Evolutionary conservation across 2,888 invertebrate genomes (phyloP).

Genomic region (Cabera pusaria): DNA sequence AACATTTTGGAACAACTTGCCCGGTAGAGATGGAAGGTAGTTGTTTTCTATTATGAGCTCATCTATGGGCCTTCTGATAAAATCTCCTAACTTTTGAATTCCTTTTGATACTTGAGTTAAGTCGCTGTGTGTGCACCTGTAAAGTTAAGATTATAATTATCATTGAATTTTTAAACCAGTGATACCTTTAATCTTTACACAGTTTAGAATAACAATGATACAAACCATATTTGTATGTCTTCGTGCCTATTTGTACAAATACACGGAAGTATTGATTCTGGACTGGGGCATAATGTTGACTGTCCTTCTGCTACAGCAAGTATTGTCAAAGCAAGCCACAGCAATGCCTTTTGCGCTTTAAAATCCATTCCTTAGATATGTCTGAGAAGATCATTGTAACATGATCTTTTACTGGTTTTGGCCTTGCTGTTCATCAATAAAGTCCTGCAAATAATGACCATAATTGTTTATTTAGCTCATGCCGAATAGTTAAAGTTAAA

Average conservation of each 20-base stretch:
- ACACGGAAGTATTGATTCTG: slow-evolving; percentile 91
- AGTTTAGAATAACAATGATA: slow-evolving; percentile 2
- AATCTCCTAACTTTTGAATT: slow-evolving; percentile 86
- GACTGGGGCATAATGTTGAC: slow-evolving; percentile 85
- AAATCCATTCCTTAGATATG: slow-evolving; percentile 67
- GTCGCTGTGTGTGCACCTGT: slow-evolving; percentile 96
- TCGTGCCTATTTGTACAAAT: slow-evolving; percentile 90
- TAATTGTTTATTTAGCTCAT: no score
- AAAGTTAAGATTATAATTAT: no score
- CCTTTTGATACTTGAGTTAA: slow-evolving; percentile 90
- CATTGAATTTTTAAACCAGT: no score
- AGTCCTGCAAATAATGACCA: no score
- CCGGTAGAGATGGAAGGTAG: slow-evolving; percentile 92
- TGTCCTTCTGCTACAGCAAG: slow-evolving; percentile 44
- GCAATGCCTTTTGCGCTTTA: slow-evolving; percentile 53
- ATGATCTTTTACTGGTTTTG: slow-evolving; percentile 32
- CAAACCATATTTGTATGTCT: slow-evolving; percentile 93
- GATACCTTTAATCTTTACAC: no score
- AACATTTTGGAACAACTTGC: slow-evolving; percentile 89
- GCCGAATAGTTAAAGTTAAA: no score
- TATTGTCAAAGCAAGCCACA: slow-evolving; percentile 57
- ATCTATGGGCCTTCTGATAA: slow-evolving; percentile 88
- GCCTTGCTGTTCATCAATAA: not conserved
- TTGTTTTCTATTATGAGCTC: slow-evolving; percentile 95
- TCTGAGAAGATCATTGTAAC: slow-evolving; percentile 70